Evolutionary conservation across 1,140 invertebrate genomes (phyloP), one percentile per base, ranked within the genome.

Genomic region (Eufriesea mexicana): DNA sequence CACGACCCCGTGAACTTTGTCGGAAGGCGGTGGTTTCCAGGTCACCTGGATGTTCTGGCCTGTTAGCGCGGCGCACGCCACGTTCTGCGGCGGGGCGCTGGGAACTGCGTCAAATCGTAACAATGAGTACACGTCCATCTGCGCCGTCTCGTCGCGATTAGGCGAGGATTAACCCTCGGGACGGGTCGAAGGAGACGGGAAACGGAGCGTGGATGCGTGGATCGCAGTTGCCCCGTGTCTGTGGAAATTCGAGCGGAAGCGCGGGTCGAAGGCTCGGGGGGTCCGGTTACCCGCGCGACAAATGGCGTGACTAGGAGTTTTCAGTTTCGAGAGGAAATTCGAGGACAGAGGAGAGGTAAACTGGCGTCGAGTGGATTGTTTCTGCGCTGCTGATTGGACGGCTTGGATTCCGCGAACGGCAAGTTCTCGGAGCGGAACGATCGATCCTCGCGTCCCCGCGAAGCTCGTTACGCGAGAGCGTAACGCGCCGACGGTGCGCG

Each of bases 31-130:
- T 5, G 97, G 95, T 73, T 96, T 95, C 97, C 97, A 98, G 9
- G 96, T 96, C 62, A 98, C 95, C 92, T 96, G 96, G 76, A 97
- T 95, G 88, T 96, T 97, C 81, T 96, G 95, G 7, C 97, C 96
- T 18, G 96, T 96, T 20, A 96, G 91, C 4, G 96, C 95, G 20
- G 95, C 94, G 89, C 96, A 97, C 5, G 95, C 93, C 35, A 97
- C 95, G 45, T 95, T 95, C 75, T 95, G 94, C n/a, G 96, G 96
- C 6, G 96, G 94, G 2, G 96, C 95, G 89, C 96, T 96, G 2
- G 97, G 97, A 73, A 96, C 96, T 96, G 93, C 68, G 73, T 88
- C 82, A 86, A 45, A 86, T 78, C 23, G 81, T 76, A 79, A 71
- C 54, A 84, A 79, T 72, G 64, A 87, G 79, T 86, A 35, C 35